Conservation (phyloP, 2,113 vertebrate species). For the Pogonocichla stellata region DNA sequence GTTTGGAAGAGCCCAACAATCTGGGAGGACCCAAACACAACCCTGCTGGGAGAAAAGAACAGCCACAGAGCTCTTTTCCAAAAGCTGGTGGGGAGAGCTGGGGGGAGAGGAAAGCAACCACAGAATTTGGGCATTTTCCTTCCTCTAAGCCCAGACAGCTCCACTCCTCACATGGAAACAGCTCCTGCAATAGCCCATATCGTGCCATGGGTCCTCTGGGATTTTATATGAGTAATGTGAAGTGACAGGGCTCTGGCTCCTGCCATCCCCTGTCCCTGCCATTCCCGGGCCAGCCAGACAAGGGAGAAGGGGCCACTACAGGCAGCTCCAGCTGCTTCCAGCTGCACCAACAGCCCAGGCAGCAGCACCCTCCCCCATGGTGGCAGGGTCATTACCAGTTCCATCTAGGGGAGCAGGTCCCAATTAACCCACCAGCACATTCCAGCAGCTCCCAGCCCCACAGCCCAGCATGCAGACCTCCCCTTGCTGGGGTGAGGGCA, state of each 20-base stretch:
- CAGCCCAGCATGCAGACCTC: accelerated
- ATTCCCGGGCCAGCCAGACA: not conserved
- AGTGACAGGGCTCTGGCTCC: slow-evolving; percentile 17
- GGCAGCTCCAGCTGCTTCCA: not conserved
- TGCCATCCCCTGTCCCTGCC: not conserved
- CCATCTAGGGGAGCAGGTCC: not conserved
- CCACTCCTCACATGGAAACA: not conserved
- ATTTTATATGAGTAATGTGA: slow-evolving; percentile 2
- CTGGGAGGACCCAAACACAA: not conserved
- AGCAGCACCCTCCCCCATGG: not conserved
- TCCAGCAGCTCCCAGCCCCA: not conserved
- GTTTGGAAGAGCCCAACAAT: not conserved
- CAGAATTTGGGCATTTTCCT: not conserved
- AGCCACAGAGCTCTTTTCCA: not conserved
- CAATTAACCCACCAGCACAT: not conserved
- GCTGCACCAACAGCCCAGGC: not conserved
- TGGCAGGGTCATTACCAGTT: not conserved
- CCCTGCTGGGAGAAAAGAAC: not conserved
- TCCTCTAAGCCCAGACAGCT: not conserved
- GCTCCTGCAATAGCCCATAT: not conserved
- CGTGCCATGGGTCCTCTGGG: not conserved
- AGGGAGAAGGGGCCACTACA: not conserved
- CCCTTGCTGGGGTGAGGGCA: accelerated
- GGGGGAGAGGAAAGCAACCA: not conserved
- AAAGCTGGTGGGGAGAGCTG: not conserved